phyloP scores from a whole-genome alignment of 2,797 vertebrate species.

The Enteromius unitaeniatus region DNA sequence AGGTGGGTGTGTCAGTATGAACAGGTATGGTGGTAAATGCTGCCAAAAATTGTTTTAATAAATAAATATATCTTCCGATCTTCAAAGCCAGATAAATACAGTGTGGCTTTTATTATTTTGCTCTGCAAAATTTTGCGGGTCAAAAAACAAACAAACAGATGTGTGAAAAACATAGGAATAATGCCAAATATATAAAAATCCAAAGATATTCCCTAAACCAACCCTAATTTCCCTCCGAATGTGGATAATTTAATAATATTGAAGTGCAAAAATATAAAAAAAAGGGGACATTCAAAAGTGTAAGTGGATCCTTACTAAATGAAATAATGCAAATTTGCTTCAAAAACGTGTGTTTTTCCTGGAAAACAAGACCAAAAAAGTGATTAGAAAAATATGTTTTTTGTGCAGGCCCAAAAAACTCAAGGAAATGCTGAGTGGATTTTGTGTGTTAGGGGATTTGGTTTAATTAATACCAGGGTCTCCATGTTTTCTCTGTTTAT shows the following conservation, averaged over 20 bases:
- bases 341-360: background rate
- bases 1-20: slow-evolving; percentile 31
- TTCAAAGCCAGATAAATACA: background rate
- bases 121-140: background rate
- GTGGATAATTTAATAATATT: background rate
- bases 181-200: background rate
- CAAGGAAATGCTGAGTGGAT: slow-evolving; percentile 15
- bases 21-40: background rate
- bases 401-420: background rate
- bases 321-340: background rate
- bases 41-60: background rate
- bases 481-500: background rate
- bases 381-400: background rate
- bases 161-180: background rate
- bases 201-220: background rate
- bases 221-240: background rate
- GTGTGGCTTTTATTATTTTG: background rate
- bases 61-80: background rate
- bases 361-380: background rate
- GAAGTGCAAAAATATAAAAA: background rate
- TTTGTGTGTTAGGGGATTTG: slow-evolving; percentile 17
- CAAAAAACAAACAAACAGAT: background rate
- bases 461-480: background rate
- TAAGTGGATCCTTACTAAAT: background rate
- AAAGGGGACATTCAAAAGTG: background rate